These are phyloP conservation scores for Rhinopomastus cyanomelas DNA, from an alignment of 2,113 vertebrate genomes.

Conservation along the genomic window DNA sequence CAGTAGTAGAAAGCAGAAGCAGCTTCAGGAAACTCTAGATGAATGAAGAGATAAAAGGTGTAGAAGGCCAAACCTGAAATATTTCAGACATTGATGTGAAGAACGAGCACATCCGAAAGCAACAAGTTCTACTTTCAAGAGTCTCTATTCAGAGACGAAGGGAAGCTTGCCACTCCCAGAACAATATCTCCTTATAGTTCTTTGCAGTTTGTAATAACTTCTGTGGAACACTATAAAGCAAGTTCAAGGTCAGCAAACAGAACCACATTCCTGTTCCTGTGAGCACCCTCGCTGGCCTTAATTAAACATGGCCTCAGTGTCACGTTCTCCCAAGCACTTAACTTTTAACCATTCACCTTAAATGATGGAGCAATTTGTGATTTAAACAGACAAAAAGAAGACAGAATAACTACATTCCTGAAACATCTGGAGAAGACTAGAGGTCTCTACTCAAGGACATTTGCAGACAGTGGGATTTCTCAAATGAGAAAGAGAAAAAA, in stretches of 20 bases:
- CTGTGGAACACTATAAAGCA: constrained; percentile 41
- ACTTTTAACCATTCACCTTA: constrained; percentile 51
- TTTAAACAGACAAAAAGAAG: background rate
- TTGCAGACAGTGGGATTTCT: constrained; percentile 51
- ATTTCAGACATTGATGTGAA: background rate
- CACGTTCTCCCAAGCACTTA: constrained; percentile 59
- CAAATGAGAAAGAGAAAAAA: constrained; percentile 33
- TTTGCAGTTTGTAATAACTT: constrained; percentile 51
- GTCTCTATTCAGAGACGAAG: background rate
- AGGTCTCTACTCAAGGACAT: constrained; percentile 36
- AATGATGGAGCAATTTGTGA: constrained; percentile 60
- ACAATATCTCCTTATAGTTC: background rate
- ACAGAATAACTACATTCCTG: constrained; percentile 55
- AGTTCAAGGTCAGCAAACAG: constrained; percentile 70
- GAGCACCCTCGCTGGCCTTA: constrained; percentile 52
- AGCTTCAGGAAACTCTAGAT: background rate
- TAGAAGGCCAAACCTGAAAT: background rate
- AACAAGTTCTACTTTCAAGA: background rate
- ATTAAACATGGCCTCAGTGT: constrained; percentile 55
- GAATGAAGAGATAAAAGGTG: background rate
- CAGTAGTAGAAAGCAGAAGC: background rate
- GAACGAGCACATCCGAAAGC: background rate
- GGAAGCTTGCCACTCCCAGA: background rate
- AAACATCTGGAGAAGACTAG: constrained; percentile 66
- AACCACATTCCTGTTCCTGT: constrained; percentile 43